These are phyloP conservation scores for Castor canadensis DNA, from an alignment of 2,113 vertebrate genomes.

Conservation along the genomic window DNA sequence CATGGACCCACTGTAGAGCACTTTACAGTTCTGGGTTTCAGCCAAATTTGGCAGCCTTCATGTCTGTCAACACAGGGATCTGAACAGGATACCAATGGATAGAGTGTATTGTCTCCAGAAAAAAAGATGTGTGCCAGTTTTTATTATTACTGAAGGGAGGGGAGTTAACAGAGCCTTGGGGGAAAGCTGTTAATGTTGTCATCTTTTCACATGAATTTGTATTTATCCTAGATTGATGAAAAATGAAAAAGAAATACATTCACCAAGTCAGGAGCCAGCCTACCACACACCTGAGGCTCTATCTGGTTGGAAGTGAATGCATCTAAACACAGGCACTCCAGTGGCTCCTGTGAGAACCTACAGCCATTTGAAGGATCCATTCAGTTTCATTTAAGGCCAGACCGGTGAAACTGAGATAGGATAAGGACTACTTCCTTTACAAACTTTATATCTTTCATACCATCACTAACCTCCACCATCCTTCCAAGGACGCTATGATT, in stretches of 20 bases:
- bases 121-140: neutral
- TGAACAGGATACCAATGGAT: neutral
- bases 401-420: neutral
- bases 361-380: neutral
- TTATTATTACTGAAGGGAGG: neutral
- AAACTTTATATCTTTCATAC: neutral
- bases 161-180: neutral
- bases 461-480: neutral
- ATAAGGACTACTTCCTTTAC: neutral
- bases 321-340: neutral
- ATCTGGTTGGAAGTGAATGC: neutral
- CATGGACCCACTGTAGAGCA: neutral
- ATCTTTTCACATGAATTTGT: neutral
- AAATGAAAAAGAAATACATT: neutral
- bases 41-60: rapidly evolving
- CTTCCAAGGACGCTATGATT: neutral
- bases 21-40: neutral
- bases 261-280: neutral
- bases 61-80: neutral
- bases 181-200: neutral
- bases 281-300: neutral
- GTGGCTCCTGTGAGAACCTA: neutral
- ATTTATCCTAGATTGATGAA: neutral
- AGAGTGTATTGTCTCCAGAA: neutral
- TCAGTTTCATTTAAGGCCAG: neutral